Base-by-base conservation (phyloP, 1,140 invertebrate species). In the Solen grandis region DNA sequence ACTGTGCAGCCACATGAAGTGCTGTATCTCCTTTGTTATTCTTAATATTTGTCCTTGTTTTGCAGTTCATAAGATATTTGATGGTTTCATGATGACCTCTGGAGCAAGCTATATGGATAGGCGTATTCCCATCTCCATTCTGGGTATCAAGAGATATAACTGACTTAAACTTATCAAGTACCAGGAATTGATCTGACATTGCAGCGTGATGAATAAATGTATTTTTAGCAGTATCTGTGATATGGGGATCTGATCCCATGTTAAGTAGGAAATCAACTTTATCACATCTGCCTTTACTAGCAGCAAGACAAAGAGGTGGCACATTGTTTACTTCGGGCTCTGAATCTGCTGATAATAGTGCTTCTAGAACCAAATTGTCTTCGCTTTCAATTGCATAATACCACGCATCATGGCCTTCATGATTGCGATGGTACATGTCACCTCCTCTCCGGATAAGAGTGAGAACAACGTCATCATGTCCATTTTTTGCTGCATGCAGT, bases 181-280 rank as follows among this genome's bases (percentile, higher is more conserved):
- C 87, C 13, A 92, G 84, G 1, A 81, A n/a, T 81, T 93, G 91
- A 46, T 93, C 93, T 60, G 92, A 88, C 74, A 93, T 89, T 19
- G 94, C 93, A 13, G 95, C 94, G 33, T 94, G 86, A 84, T 95
- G 94, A 50, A 95, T 86, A 65, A 91, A 86, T 5, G 83, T 85
- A 41, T 89, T 91, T 27, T 83, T 88, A 80, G 94, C 92, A 5
- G 93, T 89, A 5, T 91, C 86, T 3, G 89, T 91, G 55, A 91
- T 93, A 31, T 54, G 90, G 13, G 83, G 89, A 81, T 87, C 84
- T 57, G 88, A 79, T 72, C 72, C 88, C 85, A 86, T 85, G 84
- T 81, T 31, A 29, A 87, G 54, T 5, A 89, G 59, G 29, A 76
- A 76, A 2, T 84, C 38, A 13, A 90, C 85, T 69, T 88, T 88